phyloP scores from a whole-genome alignment of 1,140 invertebrate genomes.

The Cotesia chilonis region DNA sequence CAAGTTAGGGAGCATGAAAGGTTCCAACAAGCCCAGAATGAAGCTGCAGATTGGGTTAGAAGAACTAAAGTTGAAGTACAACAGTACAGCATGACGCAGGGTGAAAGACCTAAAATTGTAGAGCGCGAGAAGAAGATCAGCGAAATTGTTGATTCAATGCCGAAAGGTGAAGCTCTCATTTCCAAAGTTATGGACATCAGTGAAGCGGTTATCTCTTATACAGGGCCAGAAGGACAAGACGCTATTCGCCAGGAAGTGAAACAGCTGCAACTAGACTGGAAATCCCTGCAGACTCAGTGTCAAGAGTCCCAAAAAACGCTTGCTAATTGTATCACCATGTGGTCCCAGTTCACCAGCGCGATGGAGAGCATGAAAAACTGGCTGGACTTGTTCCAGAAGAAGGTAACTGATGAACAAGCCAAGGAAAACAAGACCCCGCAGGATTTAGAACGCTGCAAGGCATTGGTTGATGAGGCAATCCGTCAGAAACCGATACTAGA shows the following conservation, averaged over 20 bases:
- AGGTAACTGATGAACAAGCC: conserved; percentile 73
- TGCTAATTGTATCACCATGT: conserved; percentile 82
- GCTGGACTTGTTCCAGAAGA: conserved; percentile 78
- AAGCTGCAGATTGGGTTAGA: conserved; percentile 88
- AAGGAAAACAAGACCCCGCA: conserved; percentile 83
- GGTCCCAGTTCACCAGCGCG: conserved; percentile 85
- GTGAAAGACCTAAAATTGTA: conserved; percentile 78
- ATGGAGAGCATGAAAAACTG: conserved; percentile 81
- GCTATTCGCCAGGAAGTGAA: conserved; percentile 84
- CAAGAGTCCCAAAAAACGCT: conserved; percentile 81
- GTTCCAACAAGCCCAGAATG: conserved; percentile 83
- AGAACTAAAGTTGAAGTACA: conserved; percentile 84
- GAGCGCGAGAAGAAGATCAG: conserved; percentile 78
- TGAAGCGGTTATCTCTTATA: conserved; percentile 80
- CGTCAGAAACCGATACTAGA: conserved; percentile 80
- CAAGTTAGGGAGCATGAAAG: conserved; percentile 89
- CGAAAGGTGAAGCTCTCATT: conserved; percentile 77
- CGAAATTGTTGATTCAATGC: conserved; percentile 73
- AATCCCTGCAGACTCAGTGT: conserved; percentile 81
- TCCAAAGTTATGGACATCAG: conserved; percentile 80
- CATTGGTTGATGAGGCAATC: conserved; percentile 79
- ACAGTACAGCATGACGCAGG: conserved; percentile 83
- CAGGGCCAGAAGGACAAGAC: conserved; percentile 86
- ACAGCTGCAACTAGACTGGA: conserved; percentile 87
- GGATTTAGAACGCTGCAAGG: conserved; percentile 80